Evolutionary conservation across 2,113 vertebrate species (phyloP).

Genomic region (Plestiodon gilberti): DNA sequence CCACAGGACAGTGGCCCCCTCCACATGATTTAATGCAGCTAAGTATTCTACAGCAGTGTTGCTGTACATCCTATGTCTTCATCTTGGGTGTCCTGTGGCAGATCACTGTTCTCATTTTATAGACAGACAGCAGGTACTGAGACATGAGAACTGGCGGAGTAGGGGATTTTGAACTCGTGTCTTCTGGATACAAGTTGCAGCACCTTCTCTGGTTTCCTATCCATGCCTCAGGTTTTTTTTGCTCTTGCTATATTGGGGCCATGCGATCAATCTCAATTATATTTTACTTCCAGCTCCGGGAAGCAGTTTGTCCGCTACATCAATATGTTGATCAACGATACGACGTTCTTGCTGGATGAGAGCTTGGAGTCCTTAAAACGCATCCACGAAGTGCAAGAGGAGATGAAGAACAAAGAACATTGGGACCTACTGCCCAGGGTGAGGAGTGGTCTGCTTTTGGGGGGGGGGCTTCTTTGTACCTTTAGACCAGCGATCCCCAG

Average conservation of each 20-base stretch:
- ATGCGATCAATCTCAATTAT: conserved; percentile 20
- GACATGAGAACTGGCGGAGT: too few species aligned
- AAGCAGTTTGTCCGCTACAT: conserved; percentile 99
- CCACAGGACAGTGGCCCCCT: too few species aligned
- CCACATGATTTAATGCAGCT: too few species aligned
- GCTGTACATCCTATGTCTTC: neutral
- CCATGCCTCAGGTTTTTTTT: neutral
- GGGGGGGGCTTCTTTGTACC: too few species aligned
- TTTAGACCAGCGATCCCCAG: too few species aligned
- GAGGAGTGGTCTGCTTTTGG: conserved; percentile 44
- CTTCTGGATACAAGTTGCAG: neutral
- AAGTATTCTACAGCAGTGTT: neutral
- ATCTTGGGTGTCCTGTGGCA: too few species aligned
- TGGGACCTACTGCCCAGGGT: conserved; percentile 97
- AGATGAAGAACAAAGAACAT: conserved; percentile 98
- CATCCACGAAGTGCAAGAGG: conserved; percentile 97
- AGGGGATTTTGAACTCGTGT: neutral
- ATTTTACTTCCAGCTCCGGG: conserved; percentile 84
- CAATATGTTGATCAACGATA: conserved; percentile 99
- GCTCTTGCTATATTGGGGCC: neutral
- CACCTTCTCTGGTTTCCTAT: too few species aligned
- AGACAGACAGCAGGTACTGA: neutral
- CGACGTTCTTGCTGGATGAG: conserved; percentile 96
- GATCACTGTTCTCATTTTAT: neutral
- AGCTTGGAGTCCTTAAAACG: conserved; percentile 97